These are phyloP conservation scores for Carcinoscorpius rotundicauda DNA, from an alignment of 1,140 invertebrate species.

Conservation along the genomic window DNA sequence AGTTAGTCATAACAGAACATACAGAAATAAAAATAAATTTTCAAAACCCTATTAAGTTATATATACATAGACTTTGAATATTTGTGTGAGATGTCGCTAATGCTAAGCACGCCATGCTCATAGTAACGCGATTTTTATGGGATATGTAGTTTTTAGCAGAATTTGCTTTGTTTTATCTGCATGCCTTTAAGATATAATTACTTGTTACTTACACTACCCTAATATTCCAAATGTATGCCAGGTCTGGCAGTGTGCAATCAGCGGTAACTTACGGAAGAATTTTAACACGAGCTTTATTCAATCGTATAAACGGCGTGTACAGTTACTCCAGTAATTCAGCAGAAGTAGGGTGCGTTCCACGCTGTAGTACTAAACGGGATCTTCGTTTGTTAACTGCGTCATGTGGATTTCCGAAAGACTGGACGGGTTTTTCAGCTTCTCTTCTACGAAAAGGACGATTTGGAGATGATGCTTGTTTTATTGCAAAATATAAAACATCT, in stretches of 20 bases:
- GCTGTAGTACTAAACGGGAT: constrained; percentile 34
- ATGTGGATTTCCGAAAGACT: constrained; percentile 71
- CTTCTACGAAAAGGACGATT: constrained; percentile 75
- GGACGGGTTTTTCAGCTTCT: constrained; percentile 51
- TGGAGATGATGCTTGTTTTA: constrained; percentile 95
- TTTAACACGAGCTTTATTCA: constrained; percentile 51
- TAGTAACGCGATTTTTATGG: too few species aligned
- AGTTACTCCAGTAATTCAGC: constrained; percentile 48
- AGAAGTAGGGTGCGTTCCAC: constrained; percentile 29
- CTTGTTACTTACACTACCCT: too few species aligned
- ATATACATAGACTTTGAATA: too few species aligned
- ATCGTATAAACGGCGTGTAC: constrained; percentile 50
- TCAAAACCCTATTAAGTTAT: too few species aligned
- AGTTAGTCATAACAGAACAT: too few species aligned
- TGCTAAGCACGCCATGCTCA: too few species aligned
- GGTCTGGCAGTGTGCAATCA: constrained; percentile 43
- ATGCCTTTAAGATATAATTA: too few species aligned
- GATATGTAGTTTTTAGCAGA: too few species aligned
- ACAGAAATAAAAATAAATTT: too few species aligned
- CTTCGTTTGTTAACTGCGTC: constrained; percentile 66
- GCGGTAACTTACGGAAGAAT: constrained; percentile 62
- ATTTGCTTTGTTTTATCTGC: too few species aligned
- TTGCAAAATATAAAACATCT: constrained; percentile 64
- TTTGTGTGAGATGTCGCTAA: too few species aligned
- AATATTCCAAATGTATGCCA: too few species aligned